A percentile compares a stretch with the other conserved stretches of the same genome.
Conservation (phyloP, 1,140 invertebrate genomes). For the Uloborus diversus region DNA sequence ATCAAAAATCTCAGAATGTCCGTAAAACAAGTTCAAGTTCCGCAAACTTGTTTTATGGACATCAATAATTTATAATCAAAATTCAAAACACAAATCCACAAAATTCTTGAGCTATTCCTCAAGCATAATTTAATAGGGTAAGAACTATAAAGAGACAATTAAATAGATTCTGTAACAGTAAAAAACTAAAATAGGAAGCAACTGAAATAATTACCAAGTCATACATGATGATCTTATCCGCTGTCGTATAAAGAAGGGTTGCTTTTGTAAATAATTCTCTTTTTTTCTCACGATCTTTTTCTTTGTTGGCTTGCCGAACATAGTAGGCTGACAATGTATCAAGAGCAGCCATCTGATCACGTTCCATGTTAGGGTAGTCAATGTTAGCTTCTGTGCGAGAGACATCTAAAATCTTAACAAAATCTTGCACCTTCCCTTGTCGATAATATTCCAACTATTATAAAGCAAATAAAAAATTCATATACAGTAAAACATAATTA, state of each 20-base stretch:
- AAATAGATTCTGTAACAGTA: too few relatives aligned
- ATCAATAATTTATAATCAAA: too few relatives aligned
- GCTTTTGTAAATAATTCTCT: slow-evolving; percentile 96
- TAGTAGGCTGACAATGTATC: slow-evolving; percentile 98
- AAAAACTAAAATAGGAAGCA: too few relatives aligned
- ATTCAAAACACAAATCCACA: too few relatives aligned
- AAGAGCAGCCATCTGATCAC: slow-evolving; percentile 94
- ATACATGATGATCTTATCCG: slow-evolving; percentile 99
- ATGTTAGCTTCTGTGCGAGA: slow-evolving; percentile 86
- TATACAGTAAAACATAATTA: slow-evolving; percentile 21
- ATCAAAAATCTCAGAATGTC: too few relatives aligned
- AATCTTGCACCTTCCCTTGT: slow-evolving; percentile 89
- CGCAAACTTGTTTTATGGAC: too few relatives aligned
- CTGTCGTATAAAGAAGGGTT: slow-evolving; percentile 94
- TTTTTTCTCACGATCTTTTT: slow-evolving; percentile 96
- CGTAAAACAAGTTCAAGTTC: too few relatives aligned
- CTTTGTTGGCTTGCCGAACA: slow-evolving; percentile 94
- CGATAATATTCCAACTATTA: slow-evolving; percentile 93
- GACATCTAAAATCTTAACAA: slow-evolving; percentile 91
- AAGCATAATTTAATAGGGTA: too few relatives aligned
- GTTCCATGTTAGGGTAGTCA: slow-evolving; percentile 91
- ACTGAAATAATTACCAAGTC: too few relatives aligned
- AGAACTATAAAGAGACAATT: too few relatives aligned
- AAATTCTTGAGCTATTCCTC: too few relatives aligned
- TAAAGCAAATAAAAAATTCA: slow-evolving; percentile 3